Percentiles rank a stretch among this genome's conserved stretches.
Evolutionary conservation across 2,888 invertebrate genomes (phyloP).

Genomic region (Drosophila pseudotalamancana): DNA sequence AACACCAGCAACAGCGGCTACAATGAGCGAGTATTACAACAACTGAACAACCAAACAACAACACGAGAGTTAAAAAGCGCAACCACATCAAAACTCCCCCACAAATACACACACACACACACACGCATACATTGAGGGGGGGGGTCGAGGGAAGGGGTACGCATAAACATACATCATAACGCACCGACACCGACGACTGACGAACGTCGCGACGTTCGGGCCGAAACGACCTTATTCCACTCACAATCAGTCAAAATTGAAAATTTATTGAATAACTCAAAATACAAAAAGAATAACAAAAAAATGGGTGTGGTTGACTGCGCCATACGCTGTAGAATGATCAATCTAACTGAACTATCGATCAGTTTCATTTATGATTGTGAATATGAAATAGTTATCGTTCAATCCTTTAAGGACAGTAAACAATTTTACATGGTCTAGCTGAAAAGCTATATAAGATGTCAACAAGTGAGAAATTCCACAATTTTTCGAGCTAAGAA

Average conservation of each 20-base stretch:
- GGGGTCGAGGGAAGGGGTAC: not conserved
- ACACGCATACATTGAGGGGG: not conserved
- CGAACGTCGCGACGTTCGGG: constrained; percentile 61
- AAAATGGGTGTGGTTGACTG: not conserved
- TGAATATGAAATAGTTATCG: not conserved
- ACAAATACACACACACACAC: constrained; percentile 6
- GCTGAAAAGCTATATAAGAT: too few species aligned
- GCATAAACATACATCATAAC: constrained; percentile 80
- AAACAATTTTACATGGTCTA: too few species aligned
- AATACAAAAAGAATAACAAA: constrained; percentile 33
- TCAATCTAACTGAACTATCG: not conserved
- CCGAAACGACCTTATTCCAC: constrained; percentile 78
- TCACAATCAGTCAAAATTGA: constrained; percentile 84
- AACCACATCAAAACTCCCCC: constrained; percentile 40
- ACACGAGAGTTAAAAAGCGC: constrained; percentile 63
- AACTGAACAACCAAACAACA: constrained; percentile 21
- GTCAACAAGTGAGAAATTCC: too few species aligned
- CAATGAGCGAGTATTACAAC: constrained; percentile 56
- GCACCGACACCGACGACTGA: constrained; percentile 70
- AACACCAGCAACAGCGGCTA: constrained; percentile 61
- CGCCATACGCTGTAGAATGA: not conserved
- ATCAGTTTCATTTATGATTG: too few species aligned
- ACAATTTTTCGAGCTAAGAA: too few species aligned
- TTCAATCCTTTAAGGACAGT: not conserved
- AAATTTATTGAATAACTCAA: constrained; percentile 83